Evolutionary conservation across 2,113 vertebrate species (phyloP).

Genomic region (Ameiurus melas): DNA sequence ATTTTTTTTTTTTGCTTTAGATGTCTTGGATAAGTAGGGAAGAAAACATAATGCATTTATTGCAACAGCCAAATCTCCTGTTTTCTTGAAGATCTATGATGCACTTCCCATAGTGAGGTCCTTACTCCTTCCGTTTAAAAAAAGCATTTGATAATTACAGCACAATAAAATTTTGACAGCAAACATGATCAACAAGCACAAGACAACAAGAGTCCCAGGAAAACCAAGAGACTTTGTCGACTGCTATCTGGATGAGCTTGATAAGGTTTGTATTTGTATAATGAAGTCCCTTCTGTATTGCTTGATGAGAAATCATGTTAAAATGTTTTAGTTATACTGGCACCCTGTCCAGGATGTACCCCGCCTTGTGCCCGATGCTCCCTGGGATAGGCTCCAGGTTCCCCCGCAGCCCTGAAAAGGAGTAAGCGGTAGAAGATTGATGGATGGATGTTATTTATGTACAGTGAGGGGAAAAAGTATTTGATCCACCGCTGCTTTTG

Average conservation of each 20-base stretch:
- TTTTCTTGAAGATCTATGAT: slow-evolving; percentile 48
- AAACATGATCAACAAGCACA: slow-evolving; percentile 53
- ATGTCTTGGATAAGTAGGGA: background rate
- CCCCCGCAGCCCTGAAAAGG: too few species aligned
- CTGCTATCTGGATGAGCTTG: slow-evolving; percentile 62
- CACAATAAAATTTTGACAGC: slow-evolving; percentile 16
- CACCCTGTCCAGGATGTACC: too few species aligned
- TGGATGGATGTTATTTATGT: too few species aligned
- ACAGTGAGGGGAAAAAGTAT: too few species aligned
- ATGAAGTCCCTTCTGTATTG: background rate
- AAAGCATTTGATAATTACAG: slow-evolving; percentile 41
- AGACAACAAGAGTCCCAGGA: slow-evolving; percentile 40
- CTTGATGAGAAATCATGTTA: background rate
- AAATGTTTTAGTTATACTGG: background rate
- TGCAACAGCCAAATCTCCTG: background rate
- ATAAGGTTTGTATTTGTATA: slow-evolving; percentile 44
- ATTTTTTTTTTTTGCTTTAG: too few species aligned
- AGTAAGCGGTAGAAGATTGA: too few species aligned
- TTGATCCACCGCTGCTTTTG: too few species aligned
- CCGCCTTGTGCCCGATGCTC: too few species aligned
- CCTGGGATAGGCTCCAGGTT: too few species aligned
- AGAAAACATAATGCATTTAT: background rate
- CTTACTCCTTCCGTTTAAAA: slow-evolving; percentile 57
- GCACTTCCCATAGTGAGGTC: slow-evolving; percentile 42
- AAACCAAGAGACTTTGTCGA: slow-evolving; percentile 58